Evolutionary conservation across 2,797 vertebrate species (phyloP).

Genomic region (Ceyx erithaca): DNA sequence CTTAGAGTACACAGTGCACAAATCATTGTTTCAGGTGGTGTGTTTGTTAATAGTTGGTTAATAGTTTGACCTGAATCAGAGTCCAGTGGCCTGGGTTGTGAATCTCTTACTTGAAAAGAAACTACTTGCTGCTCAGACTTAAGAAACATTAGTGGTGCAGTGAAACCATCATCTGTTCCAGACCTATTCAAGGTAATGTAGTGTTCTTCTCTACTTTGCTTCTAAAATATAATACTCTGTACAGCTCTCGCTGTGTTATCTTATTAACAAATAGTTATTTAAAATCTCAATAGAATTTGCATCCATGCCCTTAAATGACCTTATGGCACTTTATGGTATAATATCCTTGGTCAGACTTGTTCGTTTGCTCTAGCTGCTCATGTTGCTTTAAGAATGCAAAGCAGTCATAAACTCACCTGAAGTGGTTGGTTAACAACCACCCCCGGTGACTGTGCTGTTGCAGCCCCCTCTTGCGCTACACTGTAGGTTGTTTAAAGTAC

Average conservation of each 20-base stretch:
- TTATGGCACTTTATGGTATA: neutral
- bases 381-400: neutral
- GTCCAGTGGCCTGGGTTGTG: neutral
- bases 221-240: neutral
- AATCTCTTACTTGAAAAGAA: neutral
- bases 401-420: neutral
- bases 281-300: neutral
- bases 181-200: neutral
- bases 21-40: neutral
- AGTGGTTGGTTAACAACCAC: neutral
- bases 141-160: neutral
- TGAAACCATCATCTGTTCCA: neutral
- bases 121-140: neutral
- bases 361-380: neutral
- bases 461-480: neutral
- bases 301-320: neutral
- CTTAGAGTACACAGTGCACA: accelerated
- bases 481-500: neutral
- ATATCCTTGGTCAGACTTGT: neutral
- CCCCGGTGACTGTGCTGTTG: neutral
- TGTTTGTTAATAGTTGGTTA: neutral
- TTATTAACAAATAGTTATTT: neutral
- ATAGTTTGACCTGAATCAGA: neutral
- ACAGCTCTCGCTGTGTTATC: neutral
- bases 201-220: neutral